Conservation (phyloP, 1,140 invertebrate species). For the Solenopsis fugax region DNA sequence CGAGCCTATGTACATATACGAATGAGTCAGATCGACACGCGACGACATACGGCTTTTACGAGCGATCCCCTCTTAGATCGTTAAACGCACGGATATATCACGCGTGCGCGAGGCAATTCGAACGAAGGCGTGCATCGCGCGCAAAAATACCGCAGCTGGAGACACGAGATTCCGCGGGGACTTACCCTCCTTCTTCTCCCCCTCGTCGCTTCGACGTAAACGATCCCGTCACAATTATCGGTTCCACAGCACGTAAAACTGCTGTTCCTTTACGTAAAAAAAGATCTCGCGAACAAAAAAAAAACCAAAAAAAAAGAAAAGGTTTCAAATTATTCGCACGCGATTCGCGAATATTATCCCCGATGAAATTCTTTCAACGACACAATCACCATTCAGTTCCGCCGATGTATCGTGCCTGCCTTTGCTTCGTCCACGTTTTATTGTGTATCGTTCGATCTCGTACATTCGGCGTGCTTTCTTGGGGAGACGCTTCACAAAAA, state of each 20-base stretch:
- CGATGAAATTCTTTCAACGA: not conserved
- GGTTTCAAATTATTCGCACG: not conserved
- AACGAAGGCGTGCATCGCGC: not conserved
- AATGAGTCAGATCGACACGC: slow-evolving; percentile 24
- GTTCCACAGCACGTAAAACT: no score
- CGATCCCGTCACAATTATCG: not conserved
- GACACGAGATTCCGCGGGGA: not conserved
- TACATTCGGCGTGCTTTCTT: not conserved
- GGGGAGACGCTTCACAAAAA: not conserved
- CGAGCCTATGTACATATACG: not conserved
- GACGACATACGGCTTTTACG: slow-evolving; percentile 24
- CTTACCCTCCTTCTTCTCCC: no score
- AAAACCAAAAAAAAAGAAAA: not conserved
- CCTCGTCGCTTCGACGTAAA: not conserved
- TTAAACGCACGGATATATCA: slow-evolving; percentile 10
- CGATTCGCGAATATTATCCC: not conserved
- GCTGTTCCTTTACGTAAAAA: not conserved
- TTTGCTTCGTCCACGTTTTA: not conserved
- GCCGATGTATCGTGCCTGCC: not conserved
- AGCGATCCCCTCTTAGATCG: slow-evolving; percentile 15
- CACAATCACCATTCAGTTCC: not conserved
- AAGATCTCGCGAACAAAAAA: not conserved
- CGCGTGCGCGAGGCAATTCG: not conserved
- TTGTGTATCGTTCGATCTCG: not conserved
- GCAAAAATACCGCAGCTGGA: slow-evolving; percentile 4